Base-by-base conservation (phyloP, 2,888 invertebrate species). In the Amiota mariae region DNA sequence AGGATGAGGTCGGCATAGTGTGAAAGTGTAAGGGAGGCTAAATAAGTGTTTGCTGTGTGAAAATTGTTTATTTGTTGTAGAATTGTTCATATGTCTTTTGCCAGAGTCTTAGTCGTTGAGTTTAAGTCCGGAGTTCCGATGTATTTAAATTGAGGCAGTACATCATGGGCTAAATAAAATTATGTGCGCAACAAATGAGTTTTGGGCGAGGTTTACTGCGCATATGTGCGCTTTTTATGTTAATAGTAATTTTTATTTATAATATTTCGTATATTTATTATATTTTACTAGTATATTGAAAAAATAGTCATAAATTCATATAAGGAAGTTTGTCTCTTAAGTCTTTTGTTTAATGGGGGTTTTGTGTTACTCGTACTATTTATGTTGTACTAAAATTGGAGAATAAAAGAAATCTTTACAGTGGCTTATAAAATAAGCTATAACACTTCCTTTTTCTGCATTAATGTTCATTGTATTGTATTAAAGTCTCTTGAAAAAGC, bases 121-220 rank as follows among this genome's bases (percentile, higher is more conserved):
- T 63, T 63, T 10, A 36, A 13, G 9, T 63, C 13, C 46, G 10
- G 8, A 13, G 63, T 24, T 12, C 10, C n/a, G 10, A 36, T 63
- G 46, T 18, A 15, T 36, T 63, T 36, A 36, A 13, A 12, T 63
- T 24, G 10, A 11, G 24, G 24, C n/a, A 24, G 46, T 13, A 11
- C 18, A 18, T 20, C 59, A 24, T 59, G 18, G 59, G 59, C 20
- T 59, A 18, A 59, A 36, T 24, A 63, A 51, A 72, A 72, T 72
- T 51, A 54, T 64, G 56, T 24, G 71, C 46, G 51, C 51, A 64
- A 51, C 64, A 63, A 72, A 72, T 72, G 71, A 54, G 54, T 72
- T 72, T 70, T 64, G 71, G 71, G 71, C 49, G 49, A 51, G 71
- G 71, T 64, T 64, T 48, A 24, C 46, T 46, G 15, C 20, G 20